These are phyloP conservation scores for Melanerpes formicivorus DNA, from an alignment of 2,113 vertebrate genomes.

Conservation along the genomic window DNA sequence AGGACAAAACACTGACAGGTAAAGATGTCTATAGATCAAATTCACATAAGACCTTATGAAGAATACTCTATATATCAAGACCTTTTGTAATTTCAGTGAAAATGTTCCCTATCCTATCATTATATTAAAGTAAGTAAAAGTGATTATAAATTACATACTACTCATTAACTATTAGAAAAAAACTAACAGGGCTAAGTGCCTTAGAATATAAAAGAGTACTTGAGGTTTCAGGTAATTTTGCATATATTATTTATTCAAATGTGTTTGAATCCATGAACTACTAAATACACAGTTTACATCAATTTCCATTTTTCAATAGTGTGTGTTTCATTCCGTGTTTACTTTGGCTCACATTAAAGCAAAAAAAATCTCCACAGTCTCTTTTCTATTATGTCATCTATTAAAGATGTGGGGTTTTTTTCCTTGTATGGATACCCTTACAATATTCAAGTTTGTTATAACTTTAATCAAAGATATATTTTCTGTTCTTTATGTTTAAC, in stretches of 20 bases:
- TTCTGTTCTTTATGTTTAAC: not conserved
- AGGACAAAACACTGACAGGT: not conserved
- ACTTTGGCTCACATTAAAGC: not conserved
- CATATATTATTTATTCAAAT: not conserved
- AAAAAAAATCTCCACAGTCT: not conserved
- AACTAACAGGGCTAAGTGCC: not conserved
- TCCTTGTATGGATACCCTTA: not conserved
- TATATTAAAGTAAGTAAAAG: not conserved
- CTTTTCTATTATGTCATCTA: not conserved
- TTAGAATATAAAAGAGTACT: not conserved
- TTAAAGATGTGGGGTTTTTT: not conserved
- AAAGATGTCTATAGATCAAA: not conserved
- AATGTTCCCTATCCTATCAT: not conserved
- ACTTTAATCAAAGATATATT: not conserved
- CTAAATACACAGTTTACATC: not conserved
- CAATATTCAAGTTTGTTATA: not conserved
- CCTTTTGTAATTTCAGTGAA: not conserved
- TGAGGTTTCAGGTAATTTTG: slow-evolving; percentile 8
- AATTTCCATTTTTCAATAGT: not conserved
- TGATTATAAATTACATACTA: not conserved
- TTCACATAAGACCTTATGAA: not conserved
- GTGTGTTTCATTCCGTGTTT: not conserved
- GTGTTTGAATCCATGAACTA: not conserved
- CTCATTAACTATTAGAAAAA: not conserved
- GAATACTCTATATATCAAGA: not conserved